Evolutionary conservation across 2,888 invertebrate species (phyloP), one percentile per base, ranked within the genome.

Genomic region (Drosophila prolongata): DNA sequence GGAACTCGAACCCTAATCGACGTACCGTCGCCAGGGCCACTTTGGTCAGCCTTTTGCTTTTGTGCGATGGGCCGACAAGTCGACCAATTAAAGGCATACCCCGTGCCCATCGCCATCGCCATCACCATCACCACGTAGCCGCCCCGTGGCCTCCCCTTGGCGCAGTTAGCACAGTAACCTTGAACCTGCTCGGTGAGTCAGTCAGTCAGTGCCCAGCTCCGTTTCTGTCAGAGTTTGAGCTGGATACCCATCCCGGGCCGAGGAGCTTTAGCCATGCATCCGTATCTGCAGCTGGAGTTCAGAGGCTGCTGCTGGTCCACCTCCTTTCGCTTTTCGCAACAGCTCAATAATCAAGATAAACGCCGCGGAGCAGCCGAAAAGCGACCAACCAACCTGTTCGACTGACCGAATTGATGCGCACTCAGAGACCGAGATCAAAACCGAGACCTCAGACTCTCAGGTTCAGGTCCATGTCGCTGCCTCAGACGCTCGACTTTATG

Each of bases 21-120:
- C 66, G 82, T 54, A 58, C 65, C 61, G 47, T 42, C 53, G 58
- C 52, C 66, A 37, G 71, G 52, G 30, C 72, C 69, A 68, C 68
- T 68, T 69, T 69, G 68, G 52, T 35, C 54, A 34, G 58, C 37
- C 57, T n/a, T 43, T 60, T 60, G 42, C 57, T 53, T 59, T 42
- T 53, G 46, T 53, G 57, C 61, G 75, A 75, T 76, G 69, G 59
- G 54, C 77, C 82, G 80, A 83, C 88, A 86, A 82, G 86, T 78
- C 68, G 89, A 84, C 90, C 88, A 90, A 89, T 89, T 89, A 89
- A 90, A 89, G 90, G 69, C 86, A 82, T 78, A 80, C 78, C 79
- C 77, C 75, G 19, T 61, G 34, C 46, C 30, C 46, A 53, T 35
- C 44, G 38, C 24, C 44, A 44, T 11, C 40, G 40, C 16, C 42